Evolutionary conservation across 2,888 invertebrate species (phyloP), one percentile per base, ranked within the genome.

Genomic region (Megaustenia siamemsis): DNA sequence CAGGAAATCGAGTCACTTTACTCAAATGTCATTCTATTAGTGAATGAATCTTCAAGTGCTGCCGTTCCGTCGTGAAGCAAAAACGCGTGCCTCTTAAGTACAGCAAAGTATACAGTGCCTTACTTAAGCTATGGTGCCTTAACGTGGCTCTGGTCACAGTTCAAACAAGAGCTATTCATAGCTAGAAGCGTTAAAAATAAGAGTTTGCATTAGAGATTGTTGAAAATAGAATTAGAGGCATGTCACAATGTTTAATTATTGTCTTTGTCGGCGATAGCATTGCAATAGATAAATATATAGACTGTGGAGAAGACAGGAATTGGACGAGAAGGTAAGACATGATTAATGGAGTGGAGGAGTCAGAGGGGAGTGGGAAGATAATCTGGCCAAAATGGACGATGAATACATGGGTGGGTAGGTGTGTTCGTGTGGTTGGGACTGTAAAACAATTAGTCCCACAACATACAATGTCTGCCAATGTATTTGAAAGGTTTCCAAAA

Each of bases 21-120:
- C 83, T 83, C 40, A 77, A 83, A 77, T 83, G 83, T 77, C 83
- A 77, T 43, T 45, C 83, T 83, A 77, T 77, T 83, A 77, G 83
- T 68, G 75, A n/a, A 77, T 83, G 83, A 83, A 83, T 83, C 68
- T 60, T 78, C 78, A 60, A 78, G 78, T 63, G 43, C 32, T 63
- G 63, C 78, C 63, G 78, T 35, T n/a, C 66, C 78, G 40, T 32
- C 78, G 43, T 78, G 43, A n/a, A 78, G 53, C 40, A 60, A 66
- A 78, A 78, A 78, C 63, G 43, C 63, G 78, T 43, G 63, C 78
- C 40, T 60, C 78, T 66, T 63, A 63, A 78, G 63, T 32, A 63
- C 66, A 63, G 18, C 60, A 78, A 60, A 66, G 63, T 78, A 66
- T 63, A 78, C 78, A 78, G 40, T 28, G 78, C 66, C 60, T 78